Evolutionary conservation across 2,797 vertebrate species (phyloP), one percentile per base, ranked within the genome.

Genomic region (Enteromius treurensis): DNA sequence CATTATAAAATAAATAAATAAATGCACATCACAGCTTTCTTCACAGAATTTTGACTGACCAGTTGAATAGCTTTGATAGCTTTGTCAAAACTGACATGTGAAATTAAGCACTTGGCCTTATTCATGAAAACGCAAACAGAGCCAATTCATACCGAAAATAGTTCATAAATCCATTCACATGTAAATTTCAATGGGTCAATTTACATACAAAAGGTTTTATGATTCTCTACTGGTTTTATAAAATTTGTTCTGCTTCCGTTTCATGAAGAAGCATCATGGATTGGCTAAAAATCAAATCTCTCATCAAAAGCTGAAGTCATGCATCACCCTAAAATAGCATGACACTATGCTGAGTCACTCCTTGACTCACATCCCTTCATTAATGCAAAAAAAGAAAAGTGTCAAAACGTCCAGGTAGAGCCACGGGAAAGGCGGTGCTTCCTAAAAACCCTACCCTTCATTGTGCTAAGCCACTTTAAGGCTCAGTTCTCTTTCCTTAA

Each of bases 401-500:
- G 10, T 64, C 5, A 64, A 51, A 69, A 42, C 1, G 15, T 19
- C 23, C 19, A 80, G 79, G 71, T 70, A 62, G 53, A 71, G 14
- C 37, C 17, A 53, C 81, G 88, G 91, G 89, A 91, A 88, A 90
- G 91, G 91, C 88, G 86, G 82, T 49, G 79, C 87, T 87, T 90
- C 90, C 89, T 90, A 90, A 87, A 89, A 88, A 89, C 88, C 67
- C 86, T 84, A 77, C 77, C 83, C 64, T 26, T 70, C 85, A 80
- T 89, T 90, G 87, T 91, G 55, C 79, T 81, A 55, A 75, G 88
- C 88, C 84, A 85, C 80, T 85, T 87, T 86, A 77, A 87, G 45
- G 65, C 80, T 88, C 85, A 88, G 86, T 91, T 84, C 80, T 84
- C 90, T 42, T 92, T 92, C 89, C 88, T 92, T 79, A 89, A 92